A percentile compares a stretch with the other conserved stretches of the same genome.
phyloP scores from a whole-genome alignment of 1,140 invertebrate species.

The Micrasema minimum region DNA sequence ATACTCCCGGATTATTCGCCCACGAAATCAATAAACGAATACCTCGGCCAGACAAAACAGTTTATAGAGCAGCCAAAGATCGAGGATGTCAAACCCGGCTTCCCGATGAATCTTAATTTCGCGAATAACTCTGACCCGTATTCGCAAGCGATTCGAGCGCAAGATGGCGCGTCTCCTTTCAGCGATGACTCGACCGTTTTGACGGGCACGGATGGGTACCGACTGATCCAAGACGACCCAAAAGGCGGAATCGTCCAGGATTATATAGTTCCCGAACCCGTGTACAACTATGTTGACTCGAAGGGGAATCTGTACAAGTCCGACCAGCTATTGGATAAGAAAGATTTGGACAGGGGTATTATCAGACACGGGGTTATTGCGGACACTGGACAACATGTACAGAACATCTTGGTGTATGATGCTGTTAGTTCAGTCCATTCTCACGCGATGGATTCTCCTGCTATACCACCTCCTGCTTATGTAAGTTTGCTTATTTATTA shows the following conservation, averaged over 20 bases:
- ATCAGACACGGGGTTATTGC: conserved; percentile 2
- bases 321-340: conserved; percentile 7
- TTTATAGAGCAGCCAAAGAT: conserved; percentile 26
- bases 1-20: conserved; percentile 48
- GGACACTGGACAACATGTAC: background rate
- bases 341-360: conserved; percentile 16
- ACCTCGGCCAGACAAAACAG: conserved; percentile 16
- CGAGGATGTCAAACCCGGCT: conserved; percentile 19
- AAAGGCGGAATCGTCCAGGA: conserved; percentile 13
- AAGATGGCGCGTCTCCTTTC: conserved; percentile 43
- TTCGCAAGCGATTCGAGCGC: conserved; percentile 34
- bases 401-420: conserved; percentile 44
- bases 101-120: conserved; percentile 33
- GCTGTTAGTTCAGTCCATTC: background rate
- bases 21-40: conserved; percentile 48
- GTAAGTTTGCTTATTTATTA: conserved; percentile 44
- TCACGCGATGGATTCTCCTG: conserved; percentile 19
- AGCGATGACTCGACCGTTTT: conserved; percentile 47
- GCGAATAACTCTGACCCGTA: conserved; percentile 52
- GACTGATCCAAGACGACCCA: conserved; percentile 34
- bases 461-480: conserved; percentile 43
- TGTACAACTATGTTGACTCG: conserved; percentile 32
- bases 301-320: conserved; percentile 25
- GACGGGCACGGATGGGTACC: conserved; percentile 40
- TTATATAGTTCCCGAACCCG: conserved; percentile 16